Percentiles rank a stretch among this genome's conserved stretches.
Evolutionary conservation across 2,113 vertebrate genomes (phyloP).

Genomic region (Hippocampus comes): DNA sequence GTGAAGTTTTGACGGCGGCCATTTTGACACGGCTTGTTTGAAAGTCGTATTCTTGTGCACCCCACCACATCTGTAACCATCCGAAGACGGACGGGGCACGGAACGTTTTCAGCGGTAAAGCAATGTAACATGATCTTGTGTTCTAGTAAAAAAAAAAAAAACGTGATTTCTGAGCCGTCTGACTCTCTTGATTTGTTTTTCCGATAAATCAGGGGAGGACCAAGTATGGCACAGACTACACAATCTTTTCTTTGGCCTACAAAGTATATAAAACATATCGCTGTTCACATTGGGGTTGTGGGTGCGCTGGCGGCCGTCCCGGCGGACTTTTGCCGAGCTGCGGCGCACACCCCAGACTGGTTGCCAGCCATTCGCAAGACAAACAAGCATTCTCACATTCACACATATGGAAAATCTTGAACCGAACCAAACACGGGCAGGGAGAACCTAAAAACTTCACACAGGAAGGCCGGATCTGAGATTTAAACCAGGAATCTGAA

Average conservation of each 20-base stretch:
- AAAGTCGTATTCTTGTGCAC: constrained; percentile 20
- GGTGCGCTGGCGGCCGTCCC: too few species aligned
- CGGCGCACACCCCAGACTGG: too few species aligned
- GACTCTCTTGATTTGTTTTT: background rate
- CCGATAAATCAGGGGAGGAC: background rate
- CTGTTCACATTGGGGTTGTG: too few species aligned
- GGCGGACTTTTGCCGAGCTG: too few species aligned
- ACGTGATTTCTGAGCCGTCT: background rate
- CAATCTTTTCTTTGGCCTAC: too few species aligned
- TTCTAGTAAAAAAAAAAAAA: background rate
- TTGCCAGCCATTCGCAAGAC: too few species aligned
- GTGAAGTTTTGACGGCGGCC: constrained; percentile 31
- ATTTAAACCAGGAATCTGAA: background rate
- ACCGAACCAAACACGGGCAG: too few species aligned
- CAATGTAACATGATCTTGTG: constrained; percentile 5
- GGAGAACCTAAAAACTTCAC: too few species aligned
- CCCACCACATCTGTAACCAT: background rate
- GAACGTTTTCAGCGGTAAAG: background rate
- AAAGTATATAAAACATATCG: too few species aligned
- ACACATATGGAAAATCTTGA: too few species aligned
- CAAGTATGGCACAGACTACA: background rate
- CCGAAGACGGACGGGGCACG: constrained; percentile 3
- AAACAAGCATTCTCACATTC: too few species aligned
- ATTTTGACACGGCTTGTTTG: constrained; percentile 47
- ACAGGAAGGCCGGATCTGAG: too few species aligned